phyloP scores from a whole-genome alignment of 2,888 invertebrate species.

The Parochlus steinenii region DNA sequence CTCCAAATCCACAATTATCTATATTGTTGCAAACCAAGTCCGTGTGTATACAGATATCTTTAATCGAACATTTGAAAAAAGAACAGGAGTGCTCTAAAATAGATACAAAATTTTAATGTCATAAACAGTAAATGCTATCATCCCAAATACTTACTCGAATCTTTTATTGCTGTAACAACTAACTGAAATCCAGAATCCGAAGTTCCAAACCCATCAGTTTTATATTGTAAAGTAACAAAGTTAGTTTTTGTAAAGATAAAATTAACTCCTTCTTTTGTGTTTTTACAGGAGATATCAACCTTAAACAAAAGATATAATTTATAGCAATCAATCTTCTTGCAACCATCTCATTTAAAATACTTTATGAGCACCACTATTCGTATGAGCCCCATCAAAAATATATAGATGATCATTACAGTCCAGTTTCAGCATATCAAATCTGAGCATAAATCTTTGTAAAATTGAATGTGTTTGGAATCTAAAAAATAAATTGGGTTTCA shows the following conservation, averaged over 20 bases:
- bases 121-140: no score
- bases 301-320: slow-evolving; percentile 35
- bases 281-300: slow-evolving; percentile 82
- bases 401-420: slow-evolving; percentile 90
- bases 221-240: slow-evolving; percentile 83
- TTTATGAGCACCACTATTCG: slow-evolving; percentile 69
- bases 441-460: slow-evolving; percentile 82
- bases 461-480: slow-evolving; percentile 90
- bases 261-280: slow-evolving; percentile 76
- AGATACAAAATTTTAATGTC: slow-evolving; percentile 6
- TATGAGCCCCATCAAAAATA: slow-evolving; percentile 81
- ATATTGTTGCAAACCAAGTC: slow-evolving; percentile 85
- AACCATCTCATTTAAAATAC: slow-evolving; percentile 32
- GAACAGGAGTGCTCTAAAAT: slow-evolving; percentile 69
- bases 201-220: slow-evolving; percentile 85
- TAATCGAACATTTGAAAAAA: slow-evolving; percentile 72
- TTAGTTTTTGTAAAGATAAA: slow-evolving; percentile 72
- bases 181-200: slow-evolving; percentile 83
- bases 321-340: no score
- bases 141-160: slow-evolving; percentile 59
- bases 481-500: no score
- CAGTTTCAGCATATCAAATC: slow-evolving; percentile 78
- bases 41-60: slow-evolving; percentile 82
- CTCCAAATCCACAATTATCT: slow-evolving; percentile 86
- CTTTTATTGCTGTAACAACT: slow-evolving; percentile 86